Evolutionary conservation across 2,888 invertebrate genomes (phyloP).

Genomic region (Argyresthia albistria): DNA sequence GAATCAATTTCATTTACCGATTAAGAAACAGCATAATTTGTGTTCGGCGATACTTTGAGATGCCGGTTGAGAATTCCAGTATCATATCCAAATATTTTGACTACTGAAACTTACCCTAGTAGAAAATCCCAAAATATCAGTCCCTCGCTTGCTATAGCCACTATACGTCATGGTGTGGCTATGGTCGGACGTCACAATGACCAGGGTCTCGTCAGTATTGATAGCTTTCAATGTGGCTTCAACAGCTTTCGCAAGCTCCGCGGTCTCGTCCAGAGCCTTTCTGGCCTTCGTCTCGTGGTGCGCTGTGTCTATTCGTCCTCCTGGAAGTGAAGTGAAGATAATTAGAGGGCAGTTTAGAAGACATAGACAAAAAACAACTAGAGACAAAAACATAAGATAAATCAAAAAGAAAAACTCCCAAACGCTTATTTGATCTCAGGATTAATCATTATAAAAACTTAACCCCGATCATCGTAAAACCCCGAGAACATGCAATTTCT

Average conservation of each 20-base stretch:
- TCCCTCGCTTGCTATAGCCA: constrained; percentile 78
- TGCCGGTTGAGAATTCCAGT: background rate
- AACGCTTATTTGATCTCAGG: no score
- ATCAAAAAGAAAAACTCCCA: no score
- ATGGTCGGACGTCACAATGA: constrained; percentile 88
- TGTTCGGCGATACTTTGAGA: background rate
- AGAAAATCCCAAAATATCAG: constrained; percentile 52
- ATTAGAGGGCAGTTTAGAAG: no score
- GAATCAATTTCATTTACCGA: no score
- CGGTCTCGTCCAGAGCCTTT: constrained; percentile 83
- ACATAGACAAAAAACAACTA: no score
- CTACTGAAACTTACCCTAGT: constrained; percentile 29
- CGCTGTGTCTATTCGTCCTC: constrained; percentile 79
- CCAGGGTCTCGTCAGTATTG: constrained; percentile 78
- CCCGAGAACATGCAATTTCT: no score
- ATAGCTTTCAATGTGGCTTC: constrained; percentile 74
- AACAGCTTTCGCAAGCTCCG: constrained; percentile 83
- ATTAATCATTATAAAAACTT: no score
- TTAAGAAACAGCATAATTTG: background rate
- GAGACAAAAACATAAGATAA: no score
- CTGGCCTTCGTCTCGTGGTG: constrained; percentile 79
- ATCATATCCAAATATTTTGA: no score
- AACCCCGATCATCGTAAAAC: no score
- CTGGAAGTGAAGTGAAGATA: constrained; percentile 25
- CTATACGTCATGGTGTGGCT: constrained; percentile 82